These are phyloP conservation scores for Homarus americanus DNA, from an alignment of 1,140 invertebrate species.

Conservation along the genomic window DNA sequence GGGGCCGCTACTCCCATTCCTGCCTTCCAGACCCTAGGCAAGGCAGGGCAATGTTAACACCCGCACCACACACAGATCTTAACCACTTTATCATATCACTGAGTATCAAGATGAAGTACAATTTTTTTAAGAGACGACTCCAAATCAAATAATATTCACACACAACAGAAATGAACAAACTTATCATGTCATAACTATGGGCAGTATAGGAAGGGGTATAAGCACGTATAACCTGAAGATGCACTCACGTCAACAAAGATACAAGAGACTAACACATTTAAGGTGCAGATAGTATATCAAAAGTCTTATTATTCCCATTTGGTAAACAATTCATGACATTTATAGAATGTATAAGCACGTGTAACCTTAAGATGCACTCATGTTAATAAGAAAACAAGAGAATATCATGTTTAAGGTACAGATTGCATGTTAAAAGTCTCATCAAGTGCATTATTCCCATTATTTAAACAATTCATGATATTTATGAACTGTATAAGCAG, in stretches of 20 bases:
- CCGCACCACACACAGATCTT: neutral
- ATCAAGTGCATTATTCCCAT: no score
- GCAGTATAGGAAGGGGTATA: neutral
- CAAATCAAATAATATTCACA: neutral
- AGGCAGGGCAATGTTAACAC: neutral
- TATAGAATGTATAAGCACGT: no score
- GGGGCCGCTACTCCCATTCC: neutral
- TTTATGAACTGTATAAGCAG: no score
- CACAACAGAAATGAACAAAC: neutral
- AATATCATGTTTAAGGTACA: no score
- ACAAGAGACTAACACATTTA: no score
- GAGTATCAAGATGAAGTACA: neutral
- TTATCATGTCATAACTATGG: neutral
- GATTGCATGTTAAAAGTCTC: no score
- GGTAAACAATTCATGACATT: no score
- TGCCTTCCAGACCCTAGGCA: constrained; percentile 10
- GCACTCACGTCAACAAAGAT: neutral
- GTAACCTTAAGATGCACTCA: no score
- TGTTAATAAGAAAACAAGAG: no score
- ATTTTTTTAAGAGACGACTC: neutral
- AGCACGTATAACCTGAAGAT: neutral
- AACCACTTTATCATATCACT: neutral
- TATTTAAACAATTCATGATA: no score
- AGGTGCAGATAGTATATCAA: no score
- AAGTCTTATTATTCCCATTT: no score